Evolutionary conservation across 2,113 vertebrate genomes (phyloP).

Genomic region (Seriola rivoliana): DNA sequence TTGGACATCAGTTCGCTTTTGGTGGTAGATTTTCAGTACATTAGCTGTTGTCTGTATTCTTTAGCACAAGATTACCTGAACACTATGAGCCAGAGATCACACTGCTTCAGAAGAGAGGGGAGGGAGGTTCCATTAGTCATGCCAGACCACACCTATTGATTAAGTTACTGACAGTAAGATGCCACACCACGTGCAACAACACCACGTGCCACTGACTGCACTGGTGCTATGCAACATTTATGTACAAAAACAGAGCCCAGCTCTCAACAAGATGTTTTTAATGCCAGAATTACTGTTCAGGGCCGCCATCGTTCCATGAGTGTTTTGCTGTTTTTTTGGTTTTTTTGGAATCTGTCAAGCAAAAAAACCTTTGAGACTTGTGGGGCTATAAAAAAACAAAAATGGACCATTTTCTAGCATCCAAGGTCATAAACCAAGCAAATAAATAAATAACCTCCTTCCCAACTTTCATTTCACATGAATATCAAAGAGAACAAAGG

Average conservation of each 20-base stretch:
- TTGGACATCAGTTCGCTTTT: background rate
- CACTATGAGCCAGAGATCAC: background rate
- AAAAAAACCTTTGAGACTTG: no score
- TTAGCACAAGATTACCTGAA: background rate
- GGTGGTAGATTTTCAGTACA: no score
- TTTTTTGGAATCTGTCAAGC: no score
- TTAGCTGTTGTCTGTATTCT: background rate
- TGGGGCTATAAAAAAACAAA: background rate
- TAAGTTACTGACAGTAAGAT: background rate
- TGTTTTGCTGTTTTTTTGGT: background rate
- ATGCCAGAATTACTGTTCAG: background rate
- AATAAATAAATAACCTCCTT: background rate
- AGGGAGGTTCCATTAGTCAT: background rate
- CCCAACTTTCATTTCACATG: background rate
- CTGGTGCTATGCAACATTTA: background rate
- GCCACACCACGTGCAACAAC: background rate
- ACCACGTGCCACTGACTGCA: background rate
- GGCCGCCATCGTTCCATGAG: background rate
- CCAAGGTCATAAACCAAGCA: background rate
- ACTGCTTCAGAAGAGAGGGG: background rate
- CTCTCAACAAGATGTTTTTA: background rate
- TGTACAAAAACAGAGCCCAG: background rate
- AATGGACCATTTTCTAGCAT: background rate
- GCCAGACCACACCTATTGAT: background rate
- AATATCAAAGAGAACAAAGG: background rate